Evolutionary conservation across 2,113 vertebrate genomes (phyloP).

Genomic region (Rhombomys opimus): DNA sequence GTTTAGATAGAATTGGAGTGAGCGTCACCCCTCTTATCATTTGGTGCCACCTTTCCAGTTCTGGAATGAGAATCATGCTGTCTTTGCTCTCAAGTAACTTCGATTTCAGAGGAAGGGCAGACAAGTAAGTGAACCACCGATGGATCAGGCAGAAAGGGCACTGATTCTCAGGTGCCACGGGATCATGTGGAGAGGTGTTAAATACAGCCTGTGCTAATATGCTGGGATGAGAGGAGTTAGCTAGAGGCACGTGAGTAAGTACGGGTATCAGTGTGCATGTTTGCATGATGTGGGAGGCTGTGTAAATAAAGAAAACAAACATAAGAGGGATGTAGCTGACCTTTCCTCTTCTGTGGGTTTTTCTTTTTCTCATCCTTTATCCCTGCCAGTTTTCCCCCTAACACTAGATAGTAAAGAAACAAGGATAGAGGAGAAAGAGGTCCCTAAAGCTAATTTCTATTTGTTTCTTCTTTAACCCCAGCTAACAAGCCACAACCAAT

Average conservation of each 20-base stretch:
- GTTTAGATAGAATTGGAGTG: no score
- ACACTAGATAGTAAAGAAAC: neutral
- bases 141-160: neutral
- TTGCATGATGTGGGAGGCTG: neutral
- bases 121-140: neutral
- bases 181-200: neutral
- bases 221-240: neutral
- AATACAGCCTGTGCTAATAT: neutral
- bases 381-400: neutral
- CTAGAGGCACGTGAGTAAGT: neutral
- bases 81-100: neutral
- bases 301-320: conserved; percentile 4
- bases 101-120: neutral
- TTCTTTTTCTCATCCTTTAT: neutral
- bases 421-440: no score
- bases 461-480: no score
- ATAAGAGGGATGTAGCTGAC: neutral
- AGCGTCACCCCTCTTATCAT: no score
- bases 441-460: no score
- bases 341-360: neutral
- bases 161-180: neutral
- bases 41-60: neutral
- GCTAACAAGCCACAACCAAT: no score
- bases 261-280: neutral
- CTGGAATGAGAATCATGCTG: neutral